phyloP scores from a whole-genome alignment of 2,888 invertebrate species.

The Folsomia manolachei region DNA sequence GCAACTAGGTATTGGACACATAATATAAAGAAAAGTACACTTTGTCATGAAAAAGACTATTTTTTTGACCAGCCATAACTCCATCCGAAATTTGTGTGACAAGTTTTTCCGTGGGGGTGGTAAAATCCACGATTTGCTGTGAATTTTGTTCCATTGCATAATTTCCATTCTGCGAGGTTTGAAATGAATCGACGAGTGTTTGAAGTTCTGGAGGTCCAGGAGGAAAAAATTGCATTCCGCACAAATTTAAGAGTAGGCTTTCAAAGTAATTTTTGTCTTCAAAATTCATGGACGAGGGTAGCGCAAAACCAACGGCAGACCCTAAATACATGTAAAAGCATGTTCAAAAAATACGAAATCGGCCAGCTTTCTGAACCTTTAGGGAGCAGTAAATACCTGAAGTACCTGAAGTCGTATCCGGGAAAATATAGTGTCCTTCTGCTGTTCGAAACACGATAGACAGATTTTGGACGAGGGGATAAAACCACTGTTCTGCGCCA shows the following conservation, averaged over 20 bases:
- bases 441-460: slow-evolving; percentile 67
- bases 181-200: neutral
- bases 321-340: no score
- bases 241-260: slow-evolving; percentile 10
- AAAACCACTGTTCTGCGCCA: slow-evolving; percentile 65
- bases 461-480: slow-evolving; percentile 67
- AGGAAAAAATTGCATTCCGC: slow-evolving; percentile 10
- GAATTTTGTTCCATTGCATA: no score
- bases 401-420: slow-evolving; percentile 56
- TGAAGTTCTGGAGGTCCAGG: neutral
- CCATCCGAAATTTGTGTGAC: slow-evolving; percentile 18
- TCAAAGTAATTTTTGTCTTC: slow-evolving; percentile 22
- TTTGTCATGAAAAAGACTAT: neutral
- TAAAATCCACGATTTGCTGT: no score
- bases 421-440: slow-evolving; percentile 68
- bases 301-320: slow-evolving; percentile 22
- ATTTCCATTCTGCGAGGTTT: neutral
- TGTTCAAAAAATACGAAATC: no score
- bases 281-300: slow-evolving; percentile 12
- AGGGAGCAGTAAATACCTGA: slow-evolving; percentile 2
- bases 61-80: slow-evolving; percentile 23
- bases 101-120: neutral
- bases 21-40: neutral
- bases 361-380: no score
- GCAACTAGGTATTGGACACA: no score